Evolutionary conservation across 2,113 vertebrate species (phyloP).

Genomic region (Ceratotherium simum): DNA sequence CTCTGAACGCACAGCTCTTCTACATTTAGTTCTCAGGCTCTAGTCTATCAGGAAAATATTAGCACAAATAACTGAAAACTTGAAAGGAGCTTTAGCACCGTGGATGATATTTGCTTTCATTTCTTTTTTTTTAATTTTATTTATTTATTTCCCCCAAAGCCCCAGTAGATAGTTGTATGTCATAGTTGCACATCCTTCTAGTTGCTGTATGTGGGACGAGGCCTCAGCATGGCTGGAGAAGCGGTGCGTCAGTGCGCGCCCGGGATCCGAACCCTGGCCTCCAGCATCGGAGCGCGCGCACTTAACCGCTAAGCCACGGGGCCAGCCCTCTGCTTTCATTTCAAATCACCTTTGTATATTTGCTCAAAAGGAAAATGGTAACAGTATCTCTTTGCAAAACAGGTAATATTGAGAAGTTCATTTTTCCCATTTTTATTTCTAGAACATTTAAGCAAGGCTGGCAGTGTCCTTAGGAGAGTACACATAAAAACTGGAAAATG

Average conservation of each 20-base stretch:
- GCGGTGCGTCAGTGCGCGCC: too few species aligned
- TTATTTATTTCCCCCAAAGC: too few species aligned
- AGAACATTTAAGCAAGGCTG: background rate
- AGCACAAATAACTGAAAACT: background rate
- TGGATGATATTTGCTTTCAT: background rate
- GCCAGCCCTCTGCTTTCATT: constrained; percentile 21
- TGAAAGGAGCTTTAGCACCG: background rate
- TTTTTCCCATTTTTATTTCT: background rate
- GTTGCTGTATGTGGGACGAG: too few species aligned
- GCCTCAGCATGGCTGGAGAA: too few species aligned
- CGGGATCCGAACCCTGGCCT: too few species aligned
- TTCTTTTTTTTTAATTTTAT: too few species aligned
- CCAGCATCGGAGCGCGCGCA: too few species aligned
- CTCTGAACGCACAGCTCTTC: background rate
- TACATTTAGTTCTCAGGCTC: background rate
- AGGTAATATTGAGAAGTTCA: background rate
- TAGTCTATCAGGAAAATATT: background rate
- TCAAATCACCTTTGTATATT: constrained; percentile 14
- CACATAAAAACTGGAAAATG: background rate
- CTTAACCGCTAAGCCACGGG: too few species aligned
- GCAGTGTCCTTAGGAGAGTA: background rate
- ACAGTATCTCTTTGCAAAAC: background rate
- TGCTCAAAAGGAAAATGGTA: constrained; percentile 51
- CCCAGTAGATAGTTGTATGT: too few species aligned
- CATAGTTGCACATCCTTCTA: too few species aligned